Evolutionary conservation across 2,797 vertebrate species (phyloP).

Genomic region (Pyrocephalus nanus): DNA sequence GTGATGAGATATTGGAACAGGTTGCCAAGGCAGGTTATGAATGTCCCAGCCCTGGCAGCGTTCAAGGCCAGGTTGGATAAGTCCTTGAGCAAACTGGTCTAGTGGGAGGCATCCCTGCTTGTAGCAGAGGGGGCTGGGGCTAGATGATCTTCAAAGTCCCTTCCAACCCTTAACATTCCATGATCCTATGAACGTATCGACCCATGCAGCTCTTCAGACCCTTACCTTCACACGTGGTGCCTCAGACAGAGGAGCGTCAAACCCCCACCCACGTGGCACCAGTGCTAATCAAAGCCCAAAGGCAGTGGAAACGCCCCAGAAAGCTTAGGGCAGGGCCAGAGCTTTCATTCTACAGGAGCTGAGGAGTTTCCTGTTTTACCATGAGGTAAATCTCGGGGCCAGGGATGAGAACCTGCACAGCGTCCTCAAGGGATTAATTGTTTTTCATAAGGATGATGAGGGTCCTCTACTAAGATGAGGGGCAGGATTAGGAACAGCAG

Average conservation of each 20-base stretch:
- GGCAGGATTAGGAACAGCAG: not conserved
- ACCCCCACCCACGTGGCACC: not conserved
- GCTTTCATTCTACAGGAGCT: not conserved
- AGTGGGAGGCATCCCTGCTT: not conserved
- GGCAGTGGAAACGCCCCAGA: not conserved
- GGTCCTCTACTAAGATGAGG: not conserved
- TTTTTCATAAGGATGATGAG: not conserved
- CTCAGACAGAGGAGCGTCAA: not conserved
- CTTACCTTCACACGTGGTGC: not conserved
- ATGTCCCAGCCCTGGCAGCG: not conserved
- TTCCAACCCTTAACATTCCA: not conserved
- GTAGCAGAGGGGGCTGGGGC: not conserved
- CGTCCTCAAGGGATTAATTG: not conserved
- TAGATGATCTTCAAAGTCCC: not conserved
- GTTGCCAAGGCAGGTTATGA: not conserved
- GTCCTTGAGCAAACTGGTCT: not conserved
- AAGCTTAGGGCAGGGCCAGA: not conserved
- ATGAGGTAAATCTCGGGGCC: not conserved
- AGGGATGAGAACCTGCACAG: not conserved
- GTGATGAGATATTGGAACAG: not conserved
- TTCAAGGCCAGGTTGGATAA: not conserved
- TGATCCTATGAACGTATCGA: not conserved
- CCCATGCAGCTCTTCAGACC: not conserved
- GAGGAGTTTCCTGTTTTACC: not conserved
- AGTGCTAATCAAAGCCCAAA: constrained; percentile 5